These are phyloP conservation scores for Myiozetetes cayanensis DNA, from an alignment of 2,113 vertebrate species.

Conservation along the genomic window DNA sequence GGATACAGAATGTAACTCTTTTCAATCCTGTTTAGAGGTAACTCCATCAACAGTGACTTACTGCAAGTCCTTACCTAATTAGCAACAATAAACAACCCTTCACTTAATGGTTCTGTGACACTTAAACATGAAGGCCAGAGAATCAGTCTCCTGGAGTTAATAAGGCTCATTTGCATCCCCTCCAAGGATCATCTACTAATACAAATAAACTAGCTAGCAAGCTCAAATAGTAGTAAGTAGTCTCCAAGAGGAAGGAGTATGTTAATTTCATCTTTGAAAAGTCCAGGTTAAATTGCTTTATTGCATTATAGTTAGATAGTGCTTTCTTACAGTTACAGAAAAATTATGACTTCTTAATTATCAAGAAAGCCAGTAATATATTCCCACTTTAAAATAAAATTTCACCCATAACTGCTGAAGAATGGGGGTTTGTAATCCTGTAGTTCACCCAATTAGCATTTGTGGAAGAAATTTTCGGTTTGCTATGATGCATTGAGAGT, in stretches of 20 bases:
- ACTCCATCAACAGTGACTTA: background rate
- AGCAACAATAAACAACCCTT: slow-evolving; percentile 3
- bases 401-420: background rate
- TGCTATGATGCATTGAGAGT: background rate
- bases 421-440: background rate
- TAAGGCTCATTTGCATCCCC: slow-evolving; percentile 25
- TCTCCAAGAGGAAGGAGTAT: background rate
- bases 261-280: background rate
- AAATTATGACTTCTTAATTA: background rate
- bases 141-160: slow-evolving; percentile 16
- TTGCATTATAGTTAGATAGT: background rate
- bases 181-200: background rate
- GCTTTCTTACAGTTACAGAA: background rate
- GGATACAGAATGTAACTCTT: background rate
- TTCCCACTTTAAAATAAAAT: background rate
- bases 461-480: background rate
- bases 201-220: background rate
- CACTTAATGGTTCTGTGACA: background rate
- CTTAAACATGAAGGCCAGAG: background rate
- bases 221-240: background rate
- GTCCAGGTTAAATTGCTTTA: background rate
- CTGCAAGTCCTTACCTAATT: slow-evolving; percentile 15
- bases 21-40: background rate
- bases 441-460: background rate
- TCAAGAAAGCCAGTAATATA: background rate